A percentile compares a stretch with the other conserved stretches of the same genome.
phyloP scores from a whole-genome alignment of 2,797 vertebrate genomes.

The Garrulus glandarius region DNA sequence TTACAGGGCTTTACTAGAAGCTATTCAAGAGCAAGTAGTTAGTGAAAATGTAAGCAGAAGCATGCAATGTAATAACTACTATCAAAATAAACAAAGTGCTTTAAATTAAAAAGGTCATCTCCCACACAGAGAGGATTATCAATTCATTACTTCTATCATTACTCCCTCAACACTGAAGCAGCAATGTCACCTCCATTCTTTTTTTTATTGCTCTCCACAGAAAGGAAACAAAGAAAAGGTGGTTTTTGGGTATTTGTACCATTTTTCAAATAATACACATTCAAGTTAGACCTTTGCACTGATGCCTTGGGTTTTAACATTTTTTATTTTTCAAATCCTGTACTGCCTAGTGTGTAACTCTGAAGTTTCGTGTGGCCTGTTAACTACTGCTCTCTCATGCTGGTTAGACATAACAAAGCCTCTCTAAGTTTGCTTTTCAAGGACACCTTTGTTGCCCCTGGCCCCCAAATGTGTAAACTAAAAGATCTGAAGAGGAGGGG shows the following conservation, averaged over 20 bases:
- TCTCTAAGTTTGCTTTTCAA: too few species aligned
- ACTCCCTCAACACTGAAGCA: background rate
- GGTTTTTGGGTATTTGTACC: background rate
- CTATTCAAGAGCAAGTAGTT: conserved; percentile 31
- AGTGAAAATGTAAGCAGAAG: conserved; percentile 48
- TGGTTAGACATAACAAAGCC: too few species aligned
- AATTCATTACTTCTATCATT: background rate
- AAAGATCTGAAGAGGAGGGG: too few species aligned
- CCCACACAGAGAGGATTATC: background rate
- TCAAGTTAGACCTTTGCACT: background rate
- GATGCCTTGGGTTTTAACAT: too few species aligned
- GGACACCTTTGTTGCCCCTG: too few species aligned
- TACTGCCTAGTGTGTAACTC: too few species aligned
- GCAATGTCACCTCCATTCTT: background rate
- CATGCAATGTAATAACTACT: background rate
- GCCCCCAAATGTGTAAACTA: too few species aligned
- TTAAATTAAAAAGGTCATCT: background rate
- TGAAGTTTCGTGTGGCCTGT: too few species aligned
- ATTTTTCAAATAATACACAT: background rate
- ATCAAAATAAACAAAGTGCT: background rate
- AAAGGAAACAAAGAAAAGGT: background rate
- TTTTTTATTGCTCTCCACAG: background rate
- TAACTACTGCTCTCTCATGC: too few species aligned
- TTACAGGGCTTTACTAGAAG: conserved; percentile 21
- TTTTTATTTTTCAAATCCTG: too few species aligned